Evolutionary conservation across 2,113 vertebrate species (phyloP), one percentile per base, ranked within the genome.

Genomic region (Axis porcinus): DNA sequence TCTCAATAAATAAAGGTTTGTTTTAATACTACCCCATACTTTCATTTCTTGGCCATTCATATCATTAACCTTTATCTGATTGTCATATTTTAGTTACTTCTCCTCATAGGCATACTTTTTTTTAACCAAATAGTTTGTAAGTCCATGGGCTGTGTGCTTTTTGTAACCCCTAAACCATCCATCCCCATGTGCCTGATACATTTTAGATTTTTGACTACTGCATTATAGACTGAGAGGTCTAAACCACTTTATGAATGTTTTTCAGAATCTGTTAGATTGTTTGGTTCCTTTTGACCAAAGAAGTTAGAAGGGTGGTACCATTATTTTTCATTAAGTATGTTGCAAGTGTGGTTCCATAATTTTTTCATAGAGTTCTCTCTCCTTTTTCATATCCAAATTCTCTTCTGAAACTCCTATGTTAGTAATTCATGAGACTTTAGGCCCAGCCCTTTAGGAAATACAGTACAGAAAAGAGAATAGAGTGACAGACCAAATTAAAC

Each of bases 291-390:
- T 85, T 84, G 82, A 87, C 28, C 12, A 74, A 81, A 81, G 45
- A 28, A 55, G n/a, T 81, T 76, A 78, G 78, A 67, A 76, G 25
- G 5, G 9, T 47, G n/a, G 13, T 45, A 16, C 1, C 43, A 36
- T 86, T 58, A 87, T 64, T 74, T 96, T 94, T 87, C 90, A 93
- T 28, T 55, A 67, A 91, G 67, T 95, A 54, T 47, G 17, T 84
- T 95, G 36, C 21, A 58, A 83, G 23, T 74, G 28, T 83, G 60
- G 28, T 33, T 89, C 33, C 7, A 30, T 89, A 45, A 88, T 74
- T 76, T 86, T 70, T 92, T 74, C 19, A 7, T 15, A 84, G 62
- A 86, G 6, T 43, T 85, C 9, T 96, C 30, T 70, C 16, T 90
- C 16, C 33, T 64, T 92, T 78, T 86, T n/a, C 10, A 91, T 43